A percentile compares a stretch with the other conserved stretches of the same genome.
phyloP scores from a whole-genome alignment of 2,888 invertebrate genomes.

The Endomychus coccineus region DNA sequence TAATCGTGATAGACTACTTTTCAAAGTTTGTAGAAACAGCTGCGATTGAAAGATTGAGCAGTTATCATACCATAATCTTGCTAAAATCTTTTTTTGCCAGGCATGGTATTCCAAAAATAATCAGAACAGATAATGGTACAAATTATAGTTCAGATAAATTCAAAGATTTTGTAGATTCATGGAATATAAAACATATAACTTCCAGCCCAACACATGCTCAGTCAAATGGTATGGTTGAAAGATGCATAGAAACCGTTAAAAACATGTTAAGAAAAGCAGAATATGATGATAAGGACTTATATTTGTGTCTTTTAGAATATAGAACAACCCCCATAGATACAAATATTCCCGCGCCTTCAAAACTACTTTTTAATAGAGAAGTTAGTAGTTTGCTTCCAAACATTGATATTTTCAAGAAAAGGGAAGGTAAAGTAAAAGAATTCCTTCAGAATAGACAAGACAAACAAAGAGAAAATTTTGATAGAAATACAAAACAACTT shows the following conservation, averaged over 20 bases:
- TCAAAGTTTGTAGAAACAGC: constrained; percentile 20
- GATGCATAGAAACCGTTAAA: constrained; percentile 1
- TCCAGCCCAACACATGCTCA: constrained; percentile 4
- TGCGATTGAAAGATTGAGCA: not conserved
- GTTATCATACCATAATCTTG: not conserved
- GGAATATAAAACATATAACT: constrained; percentile 4
- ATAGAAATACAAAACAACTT: not conserved
- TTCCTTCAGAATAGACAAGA: not conserved
- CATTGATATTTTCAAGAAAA: not conserved
- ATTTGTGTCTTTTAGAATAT: constrained; percentile 2
- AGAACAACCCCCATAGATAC: constrained; percentile 4
- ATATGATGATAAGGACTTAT: not conserved
- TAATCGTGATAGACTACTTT: constrained; percentile 21
- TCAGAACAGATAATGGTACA: constrained; percentile 7
- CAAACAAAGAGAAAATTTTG: constrained; percentile 1
- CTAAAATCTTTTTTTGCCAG: constrained; percentile 7
- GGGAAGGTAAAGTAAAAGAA: not conserved
- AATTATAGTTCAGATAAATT: constrained; percentile 3
- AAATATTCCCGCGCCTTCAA: not conserved
- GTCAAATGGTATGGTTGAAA: constrained; percentile 5
- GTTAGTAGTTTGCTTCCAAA: constrained; percentile 2
- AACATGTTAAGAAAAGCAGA: constrained; percentile 2
- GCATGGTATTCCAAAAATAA: constrained; percentile 10
- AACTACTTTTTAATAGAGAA: constrained; percentile 5
- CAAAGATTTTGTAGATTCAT: constrained; percentile 2